phyloP scores from a whole-genome alignment of 1,140 invertebrate genomes.

The Sinella curviseta region DNA sequence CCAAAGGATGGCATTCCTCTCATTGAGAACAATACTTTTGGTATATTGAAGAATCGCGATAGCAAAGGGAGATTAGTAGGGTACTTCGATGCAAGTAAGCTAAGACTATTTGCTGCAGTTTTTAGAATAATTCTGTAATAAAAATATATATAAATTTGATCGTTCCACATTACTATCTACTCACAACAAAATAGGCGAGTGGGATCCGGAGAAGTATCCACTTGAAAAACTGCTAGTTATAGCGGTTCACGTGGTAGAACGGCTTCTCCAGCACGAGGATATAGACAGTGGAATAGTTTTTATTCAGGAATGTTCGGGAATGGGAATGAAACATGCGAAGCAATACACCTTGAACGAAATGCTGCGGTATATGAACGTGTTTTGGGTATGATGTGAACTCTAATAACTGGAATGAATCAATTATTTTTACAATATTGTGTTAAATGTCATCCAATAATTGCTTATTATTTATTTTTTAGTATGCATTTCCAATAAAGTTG shows the following conservation, averaged over 20 bases:
- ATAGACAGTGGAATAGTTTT: neutral
- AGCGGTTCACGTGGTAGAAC: neutral
- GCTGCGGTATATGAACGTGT: neutral
- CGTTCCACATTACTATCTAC: no score
- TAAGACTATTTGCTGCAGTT: neutral
- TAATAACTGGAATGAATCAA: no score
- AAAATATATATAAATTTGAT: no score
- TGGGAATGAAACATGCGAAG: slow-evolving; percentile 7
- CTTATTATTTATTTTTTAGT: slow-evolving; percentile 2
- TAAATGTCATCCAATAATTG: no score
- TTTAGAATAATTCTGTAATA: neutral
- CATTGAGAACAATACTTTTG: neutral
- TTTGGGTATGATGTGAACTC: neutral
- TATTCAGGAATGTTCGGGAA: neutral
- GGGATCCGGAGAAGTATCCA: neutral
- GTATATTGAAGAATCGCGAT: neutral
- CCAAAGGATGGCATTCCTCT: neutral
- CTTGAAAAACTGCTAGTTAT: neutral
- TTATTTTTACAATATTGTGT: neutral
- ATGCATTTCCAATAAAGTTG: neutral
- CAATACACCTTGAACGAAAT: neutral
- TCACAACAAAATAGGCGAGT: neutral
- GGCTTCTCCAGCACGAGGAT: neutral
- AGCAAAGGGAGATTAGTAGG: neutral
- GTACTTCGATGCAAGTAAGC: neutral